A percentile compares a stretch with the other conserved stretches of the same genome.
These are phyloP conservation scores for Tenebrio molitor DNA, from an alignment of 1,140 invertebrate species.

Conservation along the genomic window DNA sequence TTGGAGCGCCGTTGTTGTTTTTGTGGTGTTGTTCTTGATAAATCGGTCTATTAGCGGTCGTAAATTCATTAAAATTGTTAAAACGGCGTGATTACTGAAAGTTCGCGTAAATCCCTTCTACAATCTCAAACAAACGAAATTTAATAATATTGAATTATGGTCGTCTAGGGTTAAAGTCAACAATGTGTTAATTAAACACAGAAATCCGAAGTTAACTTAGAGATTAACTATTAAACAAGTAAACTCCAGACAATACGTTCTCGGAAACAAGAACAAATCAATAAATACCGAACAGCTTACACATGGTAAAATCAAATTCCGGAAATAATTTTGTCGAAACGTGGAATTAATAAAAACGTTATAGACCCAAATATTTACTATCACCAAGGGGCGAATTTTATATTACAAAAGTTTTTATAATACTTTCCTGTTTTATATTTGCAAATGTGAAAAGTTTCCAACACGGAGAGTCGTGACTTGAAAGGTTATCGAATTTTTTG, in stretches of 20 bases:
- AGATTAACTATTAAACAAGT: constrained; percentile 51
- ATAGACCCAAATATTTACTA: constrained; percentile 49
- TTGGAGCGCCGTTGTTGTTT: too few relatives aligned
- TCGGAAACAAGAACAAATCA: not conserved
- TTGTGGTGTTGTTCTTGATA: not conserved
- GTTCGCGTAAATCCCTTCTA: not conserved
- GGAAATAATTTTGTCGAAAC: too few relatives aligned
- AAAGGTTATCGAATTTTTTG: constrained; percentile 48
- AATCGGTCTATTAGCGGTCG: constrained; percentile 15
- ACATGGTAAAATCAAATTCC: too few relatives aligned
- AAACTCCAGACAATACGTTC: constrained; percentile 29
- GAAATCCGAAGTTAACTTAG: constrained; percentile 42
- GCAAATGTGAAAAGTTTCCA: constrained; percentile 53
- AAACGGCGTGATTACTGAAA: constrained; percentile 16
- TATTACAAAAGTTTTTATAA: constrained; percentile 51
- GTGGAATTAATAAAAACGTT: constrained; percentile 26
- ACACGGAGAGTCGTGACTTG: constrained; percentile 49
- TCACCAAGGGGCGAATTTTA: constrained; percentile 43
- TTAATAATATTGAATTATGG: constrained; percentile 41
- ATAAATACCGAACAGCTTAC: not conserved
- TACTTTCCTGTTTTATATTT: constrained; percentile 51
- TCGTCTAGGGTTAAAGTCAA: constrained; percentile 43
- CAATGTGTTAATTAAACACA: constrained; percentile 49
- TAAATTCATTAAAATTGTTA: constrained; percentile 36
- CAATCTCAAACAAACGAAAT: constrained; percentile 34